Percentiles rank a stretch among this genome's conserved stretches.
Evolutionary conservation across 2,797 vertebrate species (phyloP).

Genomic region (Astyanax mexicanus): DNA sequence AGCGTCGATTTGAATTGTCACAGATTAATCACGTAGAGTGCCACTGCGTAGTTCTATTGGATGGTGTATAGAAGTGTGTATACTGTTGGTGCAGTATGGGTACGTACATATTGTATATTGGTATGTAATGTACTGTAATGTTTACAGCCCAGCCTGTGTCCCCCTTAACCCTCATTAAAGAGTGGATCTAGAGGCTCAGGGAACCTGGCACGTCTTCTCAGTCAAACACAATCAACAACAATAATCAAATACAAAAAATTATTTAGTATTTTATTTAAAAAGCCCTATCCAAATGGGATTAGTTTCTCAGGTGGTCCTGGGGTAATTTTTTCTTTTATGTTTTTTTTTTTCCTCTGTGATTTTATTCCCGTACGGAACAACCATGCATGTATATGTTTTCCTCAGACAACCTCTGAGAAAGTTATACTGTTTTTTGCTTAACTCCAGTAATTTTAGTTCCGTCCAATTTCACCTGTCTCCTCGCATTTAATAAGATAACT

Average conservation of each 20-base stretch:
- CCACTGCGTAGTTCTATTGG: constrained; percentile 4
- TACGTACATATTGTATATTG: constrained; percentile 10
- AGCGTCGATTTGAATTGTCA: constrained; percentile 4
- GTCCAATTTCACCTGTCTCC: too few relatives aligned
- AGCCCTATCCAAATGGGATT: too few relatives aligned
- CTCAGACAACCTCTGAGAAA: too few relatives aligned
- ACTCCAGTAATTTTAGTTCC: too few relatives aligned
- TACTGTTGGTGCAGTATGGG: constrained; percentile 21
- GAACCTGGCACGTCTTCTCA: not conserved
- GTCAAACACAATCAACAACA: constrained; percentile 1
- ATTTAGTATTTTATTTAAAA: constrained; percentile 19
- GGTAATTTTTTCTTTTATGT: too few relatives aligned
- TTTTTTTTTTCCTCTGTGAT: too few relatives aligned
- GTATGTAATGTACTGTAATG: constrained; percentile 36
- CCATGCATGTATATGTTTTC: too few relatives aligned
- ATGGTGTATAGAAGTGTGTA: constrained; percentile 7
- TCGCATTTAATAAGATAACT: too few relatives aligned
- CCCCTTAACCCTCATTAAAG: not conserved
- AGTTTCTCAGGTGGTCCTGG: too few relatives aligned
- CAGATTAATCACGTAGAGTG: not conserved
- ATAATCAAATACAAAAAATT: constrained; percentile 18
- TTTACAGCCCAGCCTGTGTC: constrained; percentile 28
- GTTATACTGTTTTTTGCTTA: too few relatives aligned
- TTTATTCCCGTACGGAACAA: too few relatives aligned
- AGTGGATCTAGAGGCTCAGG: not conserved